These are phyloP conservation scores for Petrophora chlorosata DNA, from an alignment of 2,888 invertebrate species.

Conservation along the genomic window DNA sequence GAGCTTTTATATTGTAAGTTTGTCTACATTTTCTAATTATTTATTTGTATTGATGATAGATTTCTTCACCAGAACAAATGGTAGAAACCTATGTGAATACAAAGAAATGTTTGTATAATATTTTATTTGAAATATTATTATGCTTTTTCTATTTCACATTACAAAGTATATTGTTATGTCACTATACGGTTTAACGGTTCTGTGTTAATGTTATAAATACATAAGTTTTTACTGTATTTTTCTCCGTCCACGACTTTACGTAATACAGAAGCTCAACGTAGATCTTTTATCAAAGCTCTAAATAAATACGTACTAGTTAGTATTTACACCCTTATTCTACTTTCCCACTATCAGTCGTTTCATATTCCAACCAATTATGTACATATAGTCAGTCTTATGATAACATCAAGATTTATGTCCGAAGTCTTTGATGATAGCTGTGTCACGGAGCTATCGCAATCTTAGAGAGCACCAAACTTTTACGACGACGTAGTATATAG, in stretches of 20 bases:
- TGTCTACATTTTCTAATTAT: slow-evolving; percentile 11
- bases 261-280: not conserved
- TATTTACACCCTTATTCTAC: slow-evolving; percentile 20
- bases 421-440: slow-evolving; percentile 56
- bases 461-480: slow-evolving; percentile 28
- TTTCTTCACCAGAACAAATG: too few relatives aligned
- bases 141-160: too few relatives aligned
- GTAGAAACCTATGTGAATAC: too few relatives aligned
- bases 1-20: slow-evolving; percentile 45
- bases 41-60: too few relatives aligned
- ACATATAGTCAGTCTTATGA: slow-evolving; percentile 43
- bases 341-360: slow-evolving; percentile 22
- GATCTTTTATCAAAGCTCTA: slow-evolving; percentile 19
- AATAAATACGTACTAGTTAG: slow-evolving; percentile 12
- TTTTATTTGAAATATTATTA: too few relatives aligned
- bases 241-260: slow-evolving; percentile 4
- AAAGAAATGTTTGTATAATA: too few relatives aligned
- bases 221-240: not conserved
- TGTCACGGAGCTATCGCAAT: slow-evolving; percentile 64
- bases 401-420: slow-evolving; percentile 65
- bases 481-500: slow-evolving; percentile 25
- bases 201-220: not conserved
- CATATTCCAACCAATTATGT: slow-evolving; percentile 34
- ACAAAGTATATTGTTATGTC: too few relatives aligned
- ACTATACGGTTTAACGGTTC: too few relatives aligned